A percentile compares a stretch with the other conserved stretches of the same genome.
Conservation (phyloP, 2,888 invertebrate genomes). For the Dolichomitus sp. region DNA sequence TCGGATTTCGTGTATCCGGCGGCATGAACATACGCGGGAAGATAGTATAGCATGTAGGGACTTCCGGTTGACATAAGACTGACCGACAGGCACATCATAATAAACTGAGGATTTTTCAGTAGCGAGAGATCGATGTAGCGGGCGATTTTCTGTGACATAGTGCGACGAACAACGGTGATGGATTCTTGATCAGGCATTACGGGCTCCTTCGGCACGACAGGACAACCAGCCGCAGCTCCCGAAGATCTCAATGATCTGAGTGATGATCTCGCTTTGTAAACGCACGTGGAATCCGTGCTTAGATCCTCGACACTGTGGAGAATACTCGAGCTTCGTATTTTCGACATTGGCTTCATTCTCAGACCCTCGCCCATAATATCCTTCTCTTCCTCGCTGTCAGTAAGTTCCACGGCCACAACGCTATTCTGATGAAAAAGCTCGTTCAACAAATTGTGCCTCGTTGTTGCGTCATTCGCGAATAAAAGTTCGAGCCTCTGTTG, state of each 20-base stretch:
- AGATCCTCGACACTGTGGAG: conserved; percentile 92
- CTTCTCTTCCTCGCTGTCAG: conserved; percentile 87
- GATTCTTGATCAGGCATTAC: conserved; percentile 66
- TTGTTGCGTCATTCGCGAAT: conserved; percentile 82
- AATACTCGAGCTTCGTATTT: conserved; percentile 91
- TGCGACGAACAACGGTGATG: conserved; percentile 67
- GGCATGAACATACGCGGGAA: conserved; percentile 91
- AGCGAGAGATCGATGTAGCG: conserved; percentile 91
- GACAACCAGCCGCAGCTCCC: conserved; percentile 75
- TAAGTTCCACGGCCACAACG: conserved; percentile 80
- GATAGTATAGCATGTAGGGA: conserved; percentile 92
- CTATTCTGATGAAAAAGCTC: conserved; percentile 84
- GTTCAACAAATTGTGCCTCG: conserved; percentile 83
- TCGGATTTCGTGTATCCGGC: conserved; percentile 89
- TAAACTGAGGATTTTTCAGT: conserved; percentile 90
- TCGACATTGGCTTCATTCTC: conserved; percentile 88
- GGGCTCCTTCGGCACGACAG: conserved; percentile 62
- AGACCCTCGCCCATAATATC: conserved; percentile 88
- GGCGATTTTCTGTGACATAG: conserved; percentile 83
- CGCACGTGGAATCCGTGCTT: conserved; percentile 92
- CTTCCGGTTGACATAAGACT: conserved; percentile 93
- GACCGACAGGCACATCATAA: conserved; percentile 91
- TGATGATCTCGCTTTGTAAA: conserved; percentile 89
- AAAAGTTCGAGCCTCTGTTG: conserved; percentile 84
- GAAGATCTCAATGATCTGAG: conserved; percentile 80